Evolutionary conservation across 2,888 invertebrate species (phyloP).

Genomic region (Phytoseiulus persimilis): DNA sequence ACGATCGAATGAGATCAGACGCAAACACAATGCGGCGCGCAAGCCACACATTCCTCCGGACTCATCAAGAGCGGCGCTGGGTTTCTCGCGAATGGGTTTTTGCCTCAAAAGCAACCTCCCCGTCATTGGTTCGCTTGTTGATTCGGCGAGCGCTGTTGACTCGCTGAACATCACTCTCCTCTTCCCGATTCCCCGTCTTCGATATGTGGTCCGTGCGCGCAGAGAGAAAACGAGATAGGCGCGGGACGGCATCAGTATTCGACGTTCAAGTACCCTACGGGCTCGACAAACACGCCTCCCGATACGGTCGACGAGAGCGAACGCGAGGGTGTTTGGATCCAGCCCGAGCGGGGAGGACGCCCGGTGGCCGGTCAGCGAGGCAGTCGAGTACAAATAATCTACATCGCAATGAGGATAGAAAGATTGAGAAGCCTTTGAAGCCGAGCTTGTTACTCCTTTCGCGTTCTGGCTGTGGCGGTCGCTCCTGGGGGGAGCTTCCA

Average conservation of each 20-base stretch:
- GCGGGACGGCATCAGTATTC: constrained; percentile 25
- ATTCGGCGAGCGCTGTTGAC: not conserved
- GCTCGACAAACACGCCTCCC: constrained; percentile 27
- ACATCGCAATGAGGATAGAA: not conserved
- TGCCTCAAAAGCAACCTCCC: not conserved
- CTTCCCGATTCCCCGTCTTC: not conserved
- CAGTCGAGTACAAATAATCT: not conserved
- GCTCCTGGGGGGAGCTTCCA: too few relatives aligned
- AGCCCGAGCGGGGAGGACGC: not conserved
- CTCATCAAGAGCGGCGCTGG: not conserved
- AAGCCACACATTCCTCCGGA: not conserved
- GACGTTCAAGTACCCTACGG: constrained; percentile 35
- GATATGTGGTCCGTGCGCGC: not conserved
- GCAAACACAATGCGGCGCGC: too few relatives aligned
- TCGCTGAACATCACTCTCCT: not conserved
- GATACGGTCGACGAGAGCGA: not conserved
- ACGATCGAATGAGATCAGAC: too few relatives aligned
- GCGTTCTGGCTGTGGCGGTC: too few relatives aligned
- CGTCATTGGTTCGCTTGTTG: not conserved
- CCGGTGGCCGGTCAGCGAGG: not conserved
- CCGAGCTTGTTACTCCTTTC: not conserved
- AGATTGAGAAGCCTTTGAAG: not conserved
- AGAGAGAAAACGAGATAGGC: not conserved
- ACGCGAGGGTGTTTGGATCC: not conserved
- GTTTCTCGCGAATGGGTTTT: not conserved